These are phyloP conservation scores for Cryptotermes secundus DNA, from an alignment of 1,140 invertebrate species.

Conservation along the genomic window DNA sequence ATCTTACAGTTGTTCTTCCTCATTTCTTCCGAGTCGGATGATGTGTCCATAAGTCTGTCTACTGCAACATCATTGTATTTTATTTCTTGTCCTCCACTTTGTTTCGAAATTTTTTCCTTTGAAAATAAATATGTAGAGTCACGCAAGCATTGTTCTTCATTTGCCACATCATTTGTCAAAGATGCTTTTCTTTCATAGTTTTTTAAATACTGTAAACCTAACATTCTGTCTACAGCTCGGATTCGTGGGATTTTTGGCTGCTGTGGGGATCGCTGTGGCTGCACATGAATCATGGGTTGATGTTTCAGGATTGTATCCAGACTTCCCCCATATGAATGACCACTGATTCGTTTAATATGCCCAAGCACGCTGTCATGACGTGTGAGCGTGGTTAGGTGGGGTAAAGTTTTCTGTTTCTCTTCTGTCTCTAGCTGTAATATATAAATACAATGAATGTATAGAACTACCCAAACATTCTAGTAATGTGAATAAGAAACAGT, in stretches of 20 bases:
- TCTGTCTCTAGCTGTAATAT: neutral
- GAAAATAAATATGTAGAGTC: too few species aligned
- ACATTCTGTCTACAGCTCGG: conserved; percentile 10
- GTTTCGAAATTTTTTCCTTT: too few species aligned
- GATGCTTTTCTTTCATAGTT: neutral
- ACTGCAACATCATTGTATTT: too few species aligned
- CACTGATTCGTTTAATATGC: conserved; percentile 19
- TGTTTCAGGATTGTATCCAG: conserved; percentile 14
- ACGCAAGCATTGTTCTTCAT: too few species aligned
- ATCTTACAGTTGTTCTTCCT: neutral
- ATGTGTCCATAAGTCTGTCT: too few species aligned
- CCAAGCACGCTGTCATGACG: neutral
- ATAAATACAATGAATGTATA: too few species aligned
- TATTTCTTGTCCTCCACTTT: too few species aligned
- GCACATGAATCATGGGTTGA: neutral
- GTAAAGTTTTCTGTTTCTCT: conserved; percentile 18
- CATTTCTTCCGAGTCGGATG: neutral
- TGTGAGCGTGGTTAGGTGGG: neutral
- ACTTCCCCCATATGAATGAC: conserved; percentile 7
- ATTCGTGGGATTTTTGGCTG: neutral
- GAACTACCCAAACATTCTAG: too few species aligned
- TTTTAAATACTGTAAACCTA: neutral
- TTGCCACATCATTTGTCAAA: too few species aligned
- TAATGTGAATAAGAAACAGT: too few species aligned
- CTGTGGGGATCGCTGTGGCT: neutral